phyloP scores from a whole-genome alignment of 2,888 invertebrate species.

The Agrilus cyanescens region DNA sequence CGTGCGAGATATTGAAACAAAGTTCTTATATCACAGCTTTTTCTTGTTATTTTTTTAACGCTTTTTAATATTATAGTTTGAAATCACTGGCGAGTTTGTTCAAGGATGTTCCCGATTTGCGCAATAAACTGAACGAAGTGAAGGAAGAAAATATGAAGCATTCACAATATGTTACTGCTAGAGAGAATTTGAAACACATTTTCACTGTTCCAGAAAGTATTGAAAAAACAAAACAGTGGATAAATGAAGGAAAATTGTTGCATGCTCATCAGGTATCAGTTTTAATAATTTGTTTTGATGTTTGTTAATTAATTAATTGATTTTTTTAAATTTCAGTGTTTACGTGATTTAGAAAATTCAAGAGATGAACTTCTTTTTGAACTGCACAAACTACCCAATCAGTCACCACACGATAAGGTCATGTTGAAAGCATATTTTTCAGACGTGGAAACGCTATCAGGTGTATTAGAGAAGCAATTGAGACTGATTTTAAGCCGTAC shows the following conservation, averaged over 20 bases:
- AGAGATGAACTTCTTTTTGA: conserved; percentile 92
- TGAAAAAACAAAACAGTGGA: conserved; percentile 85
- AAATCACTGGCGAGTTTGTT: conserved; percentile 66
- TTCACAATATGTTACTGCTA: conserved; percentile 94
- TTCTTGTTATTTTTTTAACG: not conserved
- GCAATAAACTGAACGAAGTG: conserved; percentile 70
- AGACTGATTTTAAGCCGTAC: conserved; percentile 81
- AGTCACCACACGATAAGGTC: conserved; percentile 79
- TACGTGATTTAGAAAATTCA: conserved; percentile 92
- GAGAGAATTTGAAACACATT: conserved; percentile 95
- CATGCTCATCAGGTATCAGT: conserved; percentile 73
- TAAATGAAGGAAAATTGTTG: conserved; percentile 86
- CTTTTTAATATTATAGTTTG: conserved; percentile 43
- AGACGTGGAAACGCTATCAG: conserved; percentile 85
- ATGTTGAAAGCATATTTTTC: conserved; percentile 93
- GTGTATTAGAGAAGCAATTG: conserved; percentile 80
- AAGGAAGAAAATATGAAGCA: conserved; percentile 88
- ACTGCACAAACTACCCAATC: conserved; percentile 84
- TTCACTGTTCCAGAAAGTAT: conserved; percentile 96
- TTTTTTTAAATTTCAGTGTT: conserved; percentile 44
- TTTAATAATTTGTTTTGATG: conserved; percentile 3
- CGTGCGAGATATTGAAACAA: conserved; percentile 57
- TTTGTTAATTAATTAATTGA: conserved; percentile 3
- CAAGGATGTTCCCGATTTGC: conserved; percentile 64
- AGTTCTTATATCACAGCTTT: conserved; percentile 28